These are phyloP conservation scores for Scaptodrosophila latifasciaeformis DNA, from an alignment of 2,888 invertebrate genomes.

Conservation along the genomic window DNA sequence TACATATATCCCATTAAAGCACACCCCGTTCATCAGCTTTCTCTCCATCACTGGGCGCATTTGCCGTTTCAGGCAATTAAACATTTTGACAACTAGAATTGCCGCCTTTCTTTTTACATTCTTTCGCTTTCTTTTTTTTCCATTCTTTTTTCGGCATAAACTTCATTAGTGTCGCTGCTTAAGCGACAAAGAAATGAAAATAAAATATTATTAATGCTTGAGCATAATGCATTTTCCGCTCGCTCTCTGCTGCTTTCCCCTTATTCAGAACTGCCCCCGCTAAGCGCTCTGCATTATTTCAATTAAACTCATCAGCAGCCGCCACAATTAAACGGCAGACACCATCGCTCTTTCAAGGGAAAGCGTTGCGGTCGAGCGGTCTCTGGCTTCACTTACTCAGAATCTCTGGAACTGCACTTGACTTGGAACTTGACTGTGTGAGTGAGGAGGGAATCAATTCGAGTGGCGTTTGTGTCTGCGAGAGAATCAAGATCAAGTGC, in stretches of 20 bases:
- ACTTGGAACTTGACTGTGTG: conserved; percentile 34
- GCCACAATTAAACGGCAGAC: conserved; percentile 53
- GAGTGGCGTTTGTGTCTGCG: not conserved
- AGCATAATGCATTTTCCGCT: conserved; percentile 41
- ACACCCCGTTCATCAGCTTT: not conserved
- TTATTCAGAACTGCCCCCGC: conserved; percentile 23
- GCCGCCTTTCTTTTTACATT: not conserved
- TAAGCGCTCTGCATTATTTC: conserved; percentile 57
- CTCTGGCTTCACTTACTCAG: too few relatives aligned
- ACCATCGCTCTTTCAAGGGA: too few relatives aligned
- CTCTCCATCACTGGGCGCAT: not conserved
- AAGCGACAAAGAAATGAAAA: conserved; percentile 24
- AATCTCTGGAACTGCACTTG: conserved; percentile 42
- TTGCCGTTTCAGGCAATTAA: conserved; percentile 45
- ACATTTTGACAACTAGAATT: conserved; percentile 39
- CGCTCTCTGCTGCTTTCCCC: conserved; percentile 3
- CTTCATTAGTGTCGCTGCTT: conserved; percentile 42
- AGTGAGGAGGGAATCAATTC: not conserved
- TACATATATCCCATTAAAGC: not conserved
- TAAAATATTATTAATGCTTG: conserved; percentile 60
- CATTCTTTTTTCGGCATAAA: conserved; percentile 39
- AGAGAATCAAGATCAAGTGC: not conserved
- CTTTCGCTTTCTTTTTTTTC: conserved; percentile 24
- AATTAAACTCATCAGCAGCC: conserved; percentile 63
- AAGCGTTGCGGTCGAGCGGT: conserved; percentile 12